Percentiles rank a stretch among this genome's conserved stretches.
Evolutionary conservation across 2,113 vertebrate genomes (phyloP).

Genomic region (Mesoclemmys tuberculata): DNA sequence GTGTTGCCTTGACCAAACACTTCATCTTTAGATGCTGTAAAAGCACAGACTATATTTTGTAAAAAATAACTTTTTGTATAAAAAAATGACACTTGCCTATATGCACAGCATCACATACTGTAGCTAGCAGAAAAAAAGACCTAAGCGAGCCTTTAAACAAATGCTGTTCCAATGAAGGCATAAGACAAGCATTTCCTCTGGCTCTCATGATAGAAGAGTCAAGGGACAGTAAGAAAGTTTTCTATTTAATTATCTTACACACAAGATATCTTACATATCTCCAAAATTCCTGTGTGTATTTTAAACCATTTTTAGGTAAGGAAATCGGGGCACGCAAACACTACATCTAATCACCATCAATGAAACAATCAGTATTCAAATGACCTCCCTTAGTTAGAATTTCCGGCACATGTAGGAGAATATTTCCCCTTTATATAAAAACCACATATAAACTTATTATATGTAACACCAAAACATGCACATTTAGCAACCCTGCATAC

Average conservation of each 20-base stretch:
- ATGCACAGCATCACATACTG: neutral
- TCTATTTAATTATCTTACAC: slow-evolving; percentile 49
- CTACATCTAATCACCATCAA: neutral
- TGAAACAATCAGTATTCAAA: neutral
- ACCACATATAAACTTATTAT: slow-evolving; percentile 8
- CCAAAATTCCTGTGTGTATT: slow-evolving; percentile 6
- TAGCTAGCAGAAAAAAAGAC: slow-evolving; percentile 48
- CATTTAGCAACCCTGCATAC: neutral
- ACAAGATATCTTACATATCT: slow-evolving; percentile 45
- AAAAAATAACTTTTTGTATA: slow-evolving; percentile 5
- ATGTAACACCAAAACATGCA: neutral
- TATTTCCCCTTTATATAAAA: slow-evolving; percentile 10
- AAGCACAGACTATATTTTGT: neutral
- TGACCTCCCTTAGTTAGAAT: neutral
- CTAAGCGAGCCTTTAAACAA: slow-evolving; percentile 59
- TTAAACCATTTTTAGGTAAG: neutral
- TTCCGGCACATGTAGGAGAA: slow-evolving; percentile 12
- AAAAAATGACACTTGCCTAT: slow-evolving; percentile 15
- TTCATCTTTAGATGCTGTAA: slow-evolving; percentile 1
- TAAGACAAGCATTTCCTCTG: slow-evolving; percentile 71
- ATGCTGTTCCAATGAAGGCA: slow-evolving; percentile 67
- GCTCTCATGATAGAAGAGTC: slow-evolving; percentile 61
- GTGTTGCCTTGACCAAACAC: neutral
- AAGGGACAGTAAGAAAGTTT: slow-evolving; percentile 55
- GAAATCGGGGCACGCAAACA: neutral